Percentiles rank a stretch among this genome's conserved stretches.
These are phyloP conservation scores for Poecilia picta DNA, from an alignment of 2,797 vertebrate genomes.

Conservation along the genomic window DNA sequence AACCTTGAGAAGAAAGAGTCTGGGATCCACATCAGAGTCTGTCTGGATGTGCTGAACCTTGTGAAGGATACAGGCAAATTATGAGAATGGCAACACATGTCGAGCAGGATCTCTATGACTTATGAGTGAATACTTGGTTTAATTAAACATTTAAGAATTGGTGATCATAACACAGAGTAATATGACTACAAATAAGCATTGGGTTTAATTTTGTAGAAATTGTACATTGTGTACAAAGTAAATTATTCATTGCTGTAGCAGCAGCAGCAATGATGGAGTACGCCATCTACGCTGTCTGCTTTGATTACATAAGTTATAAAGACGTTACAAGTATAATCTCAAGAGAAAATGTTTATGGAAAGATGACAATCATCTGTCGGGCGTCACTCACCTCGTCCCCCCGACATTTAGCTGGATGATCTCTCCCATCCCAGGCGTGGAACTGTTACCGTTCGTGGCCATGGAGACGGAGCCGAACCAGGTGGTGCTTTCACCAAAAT, in stretches of 20 bases:
- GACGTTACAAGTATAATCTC: slow-evolving; percentile 13
- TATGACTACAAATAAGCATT: not conserved
- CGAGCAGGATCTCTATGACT: not conserved
- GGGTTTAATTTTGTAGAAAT: not conserved
- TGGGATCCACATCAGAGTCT: slow-evolving; percentile 99
- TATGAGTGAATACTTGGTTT: not conserved
- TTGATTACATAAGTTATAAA: slow-evolving; percentile 23
- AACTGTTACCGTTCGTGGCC: slow-evolving; percentile 85
- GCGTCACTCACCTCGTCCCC: slow-evolving; percentile 87
- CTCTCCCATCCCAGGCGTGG: slow-evolving; percentile 87
- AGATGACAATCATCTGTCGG: slow-evolving; percentile 11
- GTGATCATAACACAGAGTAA: slow-evolving; percentile 2
- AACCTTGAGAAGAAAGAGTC: slow-evolving; percentile 99
- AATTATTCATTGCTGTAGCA: not conserved
- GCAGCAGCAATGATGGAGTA: slow-evolving; percentile 3
- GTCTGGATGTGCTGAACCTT: slow-evolving; percentile 98
- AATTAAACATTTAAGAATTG: not conserved
- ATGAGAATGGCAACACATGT: slow-evolving; percentile 14
- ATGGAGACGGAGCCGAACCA: slow-evolving; percentile 69
- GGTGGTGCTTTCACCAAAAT: not conserved
- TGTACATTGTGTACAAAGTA: slow-evolving; percentile 10
- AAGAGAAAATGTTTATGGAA: slow-evolving; percentile 21
- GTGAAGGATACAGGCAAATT: slow-evolving; percentile 34
- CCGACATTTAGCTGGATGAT: slow-evolving; percentile 98
- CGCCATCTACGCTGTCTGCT: slow-evolving; percentile 17